A percentile compares a stretch with the other conserved stretches of the same genome.
These are phyloP conservation scores for Plusia festucae DNA, from an alignment of 2,888 invertebrate species.

Conservation along the genomic window DNA sequence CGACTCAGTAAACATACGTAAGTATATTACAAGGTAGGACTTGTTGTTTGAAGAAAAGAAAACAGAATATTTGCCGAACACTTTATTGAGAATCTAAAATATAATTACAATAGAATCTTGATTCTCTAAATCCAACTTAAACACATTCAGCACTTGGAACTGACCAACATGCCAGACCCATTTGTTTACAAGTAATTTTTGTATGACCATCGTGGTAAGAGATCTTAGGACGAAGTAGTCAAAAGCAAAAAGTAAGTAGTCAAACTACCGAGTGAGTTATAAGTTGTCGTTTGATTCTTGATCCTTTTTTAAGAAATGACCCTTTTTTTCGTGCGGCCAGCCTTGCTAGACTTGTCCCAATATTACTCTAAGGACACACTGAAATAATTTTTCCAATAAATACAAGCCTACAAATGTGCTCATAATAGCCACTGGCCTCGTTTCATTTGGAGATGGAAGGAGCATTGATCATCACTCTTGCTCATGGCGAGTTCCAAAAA, in stretches of 20 bases:
- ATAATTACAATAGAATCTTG: no score
- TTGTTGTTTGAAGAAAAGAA: no score
- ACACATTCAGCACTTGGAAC: conserved; percentile 65
- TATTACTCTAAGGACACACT: conserved; percentile 34
- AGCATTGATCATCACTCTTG: no score
- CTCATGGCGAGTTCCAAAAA: no score
- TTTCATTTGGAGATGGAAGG: no score
- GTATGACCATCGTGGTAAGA: conserved; percentile 74
- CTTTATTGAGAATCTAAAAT: no score
- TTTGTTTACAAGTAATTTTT: conserved; percentile 70
- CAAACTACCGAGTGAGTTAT: neutral
- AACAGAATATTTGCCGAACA: no score
- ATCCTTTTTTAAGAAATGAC: conserved; percentile 21
- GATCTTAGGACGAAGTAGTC: conserved; percentile 58
- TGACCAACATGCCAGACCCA: conserved; percentile 72
- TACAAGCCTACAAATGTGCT: no score
- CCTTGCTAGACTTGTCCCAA: conserved; percentile 36
- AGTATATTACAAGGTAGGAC: no score
- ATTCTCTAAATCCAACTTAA: neutral
- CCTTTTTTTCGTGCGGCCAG: conserved; percentile 41
- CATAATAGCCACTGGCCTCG: no score
- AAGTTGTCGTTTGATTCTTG: neutral
- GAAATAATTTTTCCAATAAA: conserved; percentile 15
- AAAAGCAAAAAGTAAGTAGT: no score
- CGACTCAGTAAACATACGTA: no score